These are phyloP conservation scores for Menidia beryllina DNA, from an alignment of 2,113 vertebrate species.

Conservation along the genomic window DNA sequence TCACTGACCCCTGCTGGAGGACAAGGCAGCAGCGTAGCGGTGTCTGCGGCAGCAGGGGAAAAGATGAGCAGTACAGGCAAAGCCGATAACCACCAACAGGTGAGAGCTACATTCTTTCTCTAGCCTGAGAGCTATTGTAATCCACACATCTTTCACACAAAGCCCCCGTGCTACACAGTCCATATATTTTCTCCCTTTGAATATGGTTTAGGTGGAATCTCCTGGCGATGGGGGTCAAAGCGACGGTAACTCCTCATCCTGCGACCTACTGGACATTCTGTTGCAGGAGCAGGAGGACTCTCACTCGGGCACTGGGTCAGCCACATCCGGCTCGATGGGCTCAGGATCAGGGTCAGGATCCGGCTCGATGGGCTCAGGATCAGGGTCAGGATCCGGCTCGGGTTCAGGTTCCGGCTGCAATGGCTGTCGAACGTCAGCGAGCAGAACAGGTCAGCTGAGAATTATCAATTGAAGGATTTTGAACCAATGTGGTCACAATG, in stretches of 20 bases:
- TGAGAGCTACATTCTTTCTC: slow-evolving; percentile 62
- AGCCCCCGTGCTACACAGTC: no score
- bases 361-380: slow-evolving; percentile 68
- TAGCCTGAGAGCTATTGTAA: background rate
- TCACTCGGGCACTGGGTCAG: slow-evolving; percentile 87
- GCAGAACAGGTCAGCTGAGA: slow-evolving; percentile 84
- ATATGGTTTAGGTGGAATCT: slow-evolving; percentile 64
- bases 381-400: slow-evolving; percentile 66
- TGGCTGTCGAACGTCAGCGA: slow-evolving; percentile 78
- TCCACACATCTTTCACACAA: background rate
- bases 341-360: slow-evolving; percentile 76
- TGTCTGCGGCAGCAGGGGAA: slow-evolving; percentile 40
- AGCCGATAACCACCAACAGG: slow-evolving; percentile 71
- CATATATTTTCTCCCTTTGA: no score
- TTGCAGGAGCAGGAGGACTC: slow-evolving; percentile 89
- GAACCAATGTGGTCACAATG: no score
- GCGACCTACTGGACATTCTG: slow-evolving; percentile 88
- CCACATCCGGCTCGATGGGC: slow-evolving; percentile 81
- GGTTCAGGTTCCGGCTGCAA: slow-evolving; percentile 81
- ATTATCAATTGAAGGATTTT: background rate
- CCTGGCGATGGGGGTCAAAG: slow-evolving; percentile 74
- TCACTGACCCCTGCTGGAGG: slow-evolving; percentile 14
- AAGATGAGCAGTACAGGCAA: slow-evolving; percentile 54
- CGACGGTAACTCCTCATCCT: slow-evolving; percentile 86
- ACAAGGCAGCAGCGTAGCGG: slow-evolving; percentile 37